Evolutionary conservation across 1,140 invertebrate genomes (phyloP).

Genomic region (Drosophila leontia): DNA sequence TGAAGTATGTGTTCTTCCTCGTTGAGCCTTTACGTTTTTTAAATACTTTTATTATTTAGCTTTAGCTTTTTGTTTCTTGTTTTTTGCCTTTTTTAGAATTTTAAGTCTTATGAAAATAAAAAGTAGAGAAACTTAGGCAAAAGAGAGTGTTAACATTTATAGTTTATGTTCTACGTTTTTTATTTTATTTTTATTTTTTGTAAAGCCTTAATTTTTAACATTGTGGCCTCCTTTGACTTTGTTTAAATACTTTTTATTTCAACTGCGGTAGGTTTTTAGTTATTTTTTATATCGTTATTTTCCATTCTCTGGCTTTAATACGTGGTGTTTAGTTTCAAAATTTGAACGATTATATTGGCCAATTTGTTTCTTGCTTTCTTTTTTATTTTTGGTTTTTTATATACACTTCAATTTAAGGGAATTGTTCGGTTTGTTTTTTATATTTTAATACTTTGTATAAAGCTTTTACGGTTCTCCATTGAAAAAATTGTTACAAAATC

Average conservation of each 20-base stretch:
- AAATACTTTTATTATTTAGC: slow-evolving; percentile 41
- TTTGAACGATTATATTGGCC: slow-evolving; percentile 64
- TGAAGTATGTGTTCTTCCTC: slow-evolving; percentile 45
- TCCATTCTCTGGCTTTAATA: slow-evolving; percentile 51
- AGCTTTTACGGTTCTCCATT: slow-evolving; percentile 71
- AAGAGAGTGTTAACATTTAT: slow-evolving; percentile 67
- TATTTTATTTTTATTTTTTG: slow-evolving; percentile 23
- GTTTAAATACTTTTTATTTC: slow-evolving; percentile 64
- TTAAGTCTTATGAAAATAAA: slow-evolving; percentile 71
- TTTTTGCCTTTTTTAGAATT: slow-evolving; percentile 34
- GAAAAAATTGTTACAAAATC: slow-evolving; percentile 48
- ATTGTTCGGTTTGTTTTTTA: slow-evolving; percentile 26
- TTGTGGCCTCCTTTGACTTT: slow-evolving; percentile 53
- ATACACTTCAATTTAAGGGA: slow-evolving; percentile 68
- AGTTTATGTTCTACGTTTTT: slow-evolving; percentile 59
- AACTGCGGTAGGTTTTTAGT: slow-evolving; percentile 75
- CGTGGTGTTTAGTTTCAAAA: slow-evolving; percentile 58
- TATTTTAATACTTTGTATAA: slow-evolving; percentile 51
- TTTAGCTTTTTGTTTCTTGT: slow-evolving; percentile 19
- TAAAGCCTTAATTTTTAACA: slow-evolving; percentile 57
- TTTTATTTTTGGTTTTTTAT: slow-evolving; percentile 53
- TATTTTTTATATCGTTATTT: slow-evolving; percentile 34
- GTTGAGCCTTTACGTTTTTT: slow-evolving; percentile 40
- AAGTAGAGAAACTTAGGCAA: slow-evolving; percentile 64
- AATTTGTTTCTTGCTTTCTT: slow-evolving; percentile 52